Percentiles rank a stretch among this genome's conserved stretches.
Conservation (phyloP, 2,888 invertebrate genomes). For the Arrhopalites spinosus region DNA sequence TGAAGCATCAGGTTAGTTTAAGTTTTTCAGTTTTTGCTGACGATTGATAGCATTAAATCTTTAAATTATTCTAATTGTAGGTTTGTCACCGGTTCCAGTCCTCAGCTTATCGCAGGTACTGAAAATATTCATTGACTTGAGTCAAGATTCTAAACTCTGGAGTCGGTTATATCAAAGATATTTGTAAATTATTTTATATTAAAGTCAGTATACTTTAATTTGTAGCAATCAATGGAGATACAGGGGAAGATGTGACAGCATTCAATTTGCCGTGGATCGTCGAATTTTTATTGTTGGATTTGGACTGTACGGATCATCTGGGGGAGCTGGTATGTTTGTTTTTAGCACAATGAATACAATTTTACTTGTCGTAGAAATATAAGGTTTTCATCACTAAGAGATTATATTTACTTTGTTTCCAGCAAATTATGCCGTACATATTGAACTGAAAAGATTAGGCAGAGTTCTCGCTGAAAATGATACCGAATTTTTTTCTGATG, state of each 20-base stretch:
- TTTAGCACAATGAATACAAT: too few relatives aligned
- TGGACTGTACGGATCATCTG: constrained; percentile 93
- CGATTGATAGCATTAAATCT: too few relatives aligned
- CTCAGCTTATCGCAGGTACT: constrained; percentile 77
- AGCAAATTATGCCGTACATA: constrained; percentile 91
- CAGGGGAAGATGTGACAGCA: constrained; percentile 92
- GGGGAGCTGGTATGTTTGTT: too few relatives aligned
- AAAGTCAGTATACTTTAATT: too few relatives aligned
- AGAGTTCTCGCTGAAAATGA: constrained; percentile 87
- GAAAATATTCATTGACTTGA: too few relatives aligned
- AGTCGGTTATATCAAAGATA: too few relatives aligned
- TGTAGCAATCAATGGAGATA: constrained; percentile 94
- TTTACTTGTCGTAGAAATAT: too few relatives aligned
- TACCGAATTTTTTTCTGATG: constrained; percentile 94
- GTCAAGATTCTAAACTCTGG: too few relatives aligned
- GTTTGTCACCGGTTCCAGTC: constrained; percentile 95
- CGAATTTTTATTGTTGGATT: constrained; percentile 95
- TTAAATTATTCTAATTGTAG: constrained; percentile 60
- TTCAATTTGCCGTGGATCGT: constrained; percentile 94
- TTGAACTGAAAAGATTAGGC: constrained; percentile 88
- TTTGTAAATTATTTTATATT: too few relatives aligned
- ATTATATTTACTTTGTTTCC: too few relatives aligned
- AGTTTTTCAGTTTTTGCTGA: background rate
- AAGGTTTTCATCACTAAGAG: too few relatives aligned
- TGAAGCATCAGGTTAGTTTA: constrained; percentile 77